These are phyloP conservation scores for Stercorarius parasiticus DNA, from an alignment of 2,113 vertebrate genomes.

Conservation along the genomic window DNA sequence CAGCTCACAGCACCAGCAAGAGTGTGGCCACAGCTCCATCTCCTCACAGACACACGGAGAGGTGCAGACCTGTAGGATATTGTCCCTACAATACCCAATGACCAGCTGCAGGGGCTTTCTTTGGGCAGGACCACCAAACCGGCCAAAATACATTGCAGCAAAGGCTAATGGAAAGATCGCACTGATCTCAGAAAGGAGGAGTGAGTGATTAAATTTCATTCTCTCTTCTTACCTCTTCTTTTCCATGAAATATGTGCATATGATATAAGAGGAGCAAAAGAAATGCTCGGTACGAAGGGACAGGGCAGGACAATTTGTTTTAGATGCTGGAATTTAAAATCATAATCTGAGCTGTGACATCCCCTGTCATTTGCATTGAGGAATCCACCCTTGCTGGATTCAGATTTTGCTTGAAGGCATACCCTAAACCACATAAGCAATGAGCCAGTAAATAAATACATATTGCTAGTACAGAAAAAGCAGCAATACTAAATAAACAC, in stretches of 20 bases:
- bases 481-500: neutral
- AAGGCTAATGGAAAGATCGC: neutral
- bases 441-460: neutral
- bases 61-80: no score
- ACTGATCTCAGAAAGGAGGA: neutral
- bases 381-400: neutral
- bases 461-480: neutral
- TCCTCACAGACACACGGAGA: rapidly evolving
- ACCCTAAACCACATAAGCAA: neutral
- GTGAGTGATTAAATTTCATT: neutral
- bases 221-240: neutral
- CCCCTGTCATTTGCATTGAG: neutral
- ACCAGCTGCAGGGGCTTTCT: neutral
- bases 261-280: neutral
- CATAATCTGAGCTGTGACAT: neutral
- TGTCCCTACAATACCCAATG: neutral
- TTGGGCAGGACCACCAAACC: neutral
- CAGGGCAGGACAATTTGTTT: neutral
- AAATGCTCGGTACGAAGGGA: rapidly evolving
- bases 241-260: neutral
- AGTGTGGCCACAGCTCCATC: rapidly evolving
- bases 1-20: neutral
- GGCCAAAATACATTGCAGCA: neutral
- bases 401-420: neutral
- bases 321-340: neutral